These are phyloP conservation scores for Nixonia krombeini DNA, from an alignment of 1,140 invertebrate species.

Conservation along the genomic window DNA sequence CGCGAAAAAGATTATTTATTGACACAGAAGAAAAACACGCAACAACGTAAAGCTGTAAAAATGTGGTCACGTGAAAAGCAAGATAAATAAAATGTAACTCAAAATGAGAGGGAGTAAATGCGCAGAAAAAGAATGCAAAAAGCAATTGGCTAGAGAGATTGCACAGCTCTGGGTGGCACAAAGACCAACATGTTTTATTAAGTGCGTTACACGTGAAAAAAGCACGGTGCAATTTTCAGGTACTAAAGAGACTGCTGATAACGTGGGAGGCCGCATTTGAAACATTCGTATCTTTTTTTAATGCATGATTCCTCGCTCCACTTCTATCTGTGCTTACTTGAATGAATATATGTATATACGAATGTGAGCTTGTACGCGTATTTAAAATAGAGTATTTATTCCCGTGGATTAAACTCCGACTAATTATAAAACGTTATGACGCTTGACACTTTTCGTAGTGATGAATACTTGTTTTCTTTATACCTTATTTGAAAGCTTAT, in stretches of 20 bases:
- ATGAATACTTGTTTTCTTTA: too few relatives aligned
- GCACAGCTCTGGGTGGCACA: conserved; percentile 25
- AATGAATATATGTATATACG: conserved; percentile 41
- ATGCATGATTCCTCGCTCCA: conserved; percentile 44
- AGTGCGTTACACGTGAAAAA: conserved; percentile 63
- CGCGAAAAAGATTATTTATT: too few relatives aligned
- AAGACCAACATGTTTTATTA: conserved; percentile 62
- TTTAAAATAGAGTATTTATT: conserved; percentile 46
- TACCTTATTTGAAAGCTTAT: too few relatives aligned
- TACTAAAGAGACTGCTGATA: conserved; percentile 62
- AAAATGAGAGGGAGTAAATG: conserved; percentile 21
- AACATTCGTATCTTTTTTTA: conserved; percentile 58
- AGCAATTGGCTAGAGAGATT: too few relatives aligned
- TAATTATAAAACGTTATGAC: conserved; percentile 47
- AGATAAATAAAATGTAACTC: conserved; percentile 35
- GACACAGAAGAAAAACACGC: conserved; percentile 12
- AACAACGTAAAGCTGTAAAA: conserved; percentile 13
- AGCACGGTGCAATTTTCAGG: conserved; percentile 63
- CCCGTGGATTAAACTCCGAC: conserved; percentile 35
- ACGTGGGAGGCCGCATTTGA: conserved; percentile 56
- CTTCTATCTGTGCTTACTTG: conserved; percentile 33
- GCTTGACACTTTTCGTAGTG: too few relatives aligned
- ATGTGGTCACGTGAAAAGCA: conserved; percentile 31
- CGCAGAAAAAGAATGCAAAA: conserved; percentile 23
- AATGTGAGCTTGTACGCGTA: conserved; percentile 21